Percentiles rank a stretch among this genome's conserved stretches.
Conservation (phyloP, 2,113 vertebrate genomes). For the Caranx ignobilis region DNA sequence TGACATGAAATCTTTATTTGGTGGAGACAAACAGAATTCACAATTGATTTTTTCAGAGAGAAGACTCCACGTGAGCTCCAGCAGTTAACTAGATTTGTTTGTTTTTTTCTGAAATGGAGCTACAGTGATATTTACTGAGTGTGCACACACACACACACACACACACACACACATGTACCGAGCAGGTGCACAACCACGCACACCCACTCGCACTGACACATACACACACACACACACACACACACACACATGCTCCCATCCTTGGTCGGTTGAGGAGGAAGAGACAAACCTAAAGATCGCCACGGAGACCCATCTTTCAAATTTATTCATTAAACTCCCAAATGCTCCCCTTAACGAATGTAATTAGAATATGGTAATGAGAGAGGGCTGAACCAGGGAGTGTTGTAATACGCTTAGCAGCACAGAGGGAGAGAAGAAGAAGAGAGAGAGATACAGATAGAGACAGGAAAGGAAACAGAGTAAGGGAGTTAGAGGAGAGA, state of each 20-base stretch:
- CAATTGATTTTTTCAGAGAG: conserved; percentile 67
- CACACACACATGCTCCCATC: conserved; percentile 41
- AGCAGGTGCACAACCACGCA: conserved; percentile 7
- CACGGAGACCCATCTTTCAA: conserved; percentile 81
- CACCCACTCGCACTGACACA: not conserved
- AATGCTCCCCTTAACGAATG: conserved; percentile 83
- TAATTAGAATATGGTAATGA: conserved; percentile 86
- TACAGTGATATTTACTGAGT: conserved; percentile 62
- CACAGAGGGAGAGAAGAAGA: conserved; percentile 65
- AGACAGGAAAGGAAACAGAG: conserved; percentile 63
- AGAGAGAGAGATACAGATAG: conserved; percentile 51
- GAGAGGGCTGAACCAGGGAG: conserved; percentile 83
- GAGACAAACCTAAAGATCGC: conserved; percentile 80
- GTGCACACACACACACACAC: not conserved
- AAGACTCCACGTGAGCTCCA: conserved; percentile 54
- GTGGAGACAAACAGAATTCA: conserved; percentile 72
- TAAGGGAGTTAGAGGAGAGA: conserved; percentile 63
- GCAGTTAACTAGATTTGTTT: conserved; percentile 72
- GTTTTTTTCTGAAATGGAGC: conserved; percentile 64
- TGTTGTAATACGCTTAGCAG: conserved; percentile 81
- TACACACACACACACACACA: conserved; percentile 9
- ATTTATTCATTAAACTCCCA: conserved; percentile 85
- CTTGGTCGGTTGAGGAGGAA: conserved; percentile 62
- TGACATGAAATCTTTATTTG: conserved; percentile 81
- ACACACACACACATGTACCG: not conserved